phyloP scores from a whole-genome alignment of 1,140 invertebrate genomes.

The Ylistrum balloti region DNA sequence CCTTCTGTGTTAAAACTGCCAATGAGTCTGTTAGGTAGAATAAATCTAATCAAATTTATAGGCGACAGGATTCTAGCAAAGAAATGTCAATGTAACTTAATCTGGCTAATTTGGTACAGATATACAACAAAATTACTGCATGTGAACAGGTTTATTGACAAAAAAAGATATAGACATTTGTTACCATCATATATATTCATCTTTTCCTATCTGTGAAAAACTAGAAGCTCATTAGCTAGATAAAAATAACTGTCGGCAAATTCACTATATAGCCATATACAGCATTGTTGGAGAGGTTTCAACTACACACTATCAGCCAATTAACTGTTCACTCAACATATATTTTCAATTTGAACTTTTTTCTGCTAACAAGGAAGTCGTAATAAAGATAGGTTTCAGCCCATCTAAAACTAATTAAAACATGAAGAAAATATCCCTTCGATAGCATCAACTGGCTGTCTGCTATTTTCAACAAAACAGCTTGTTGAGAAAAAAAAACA shows the following conservation, averaged over 20 bases:
- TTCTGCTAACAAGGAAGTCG: neutral
- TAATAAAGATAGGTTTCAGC: constrained; percentile 29
- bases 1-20: neutral
- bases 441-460: neutral
- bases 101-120: neutral
- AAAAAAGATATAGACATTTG: neutral
- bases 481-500: neutral
- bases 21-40: neutral
- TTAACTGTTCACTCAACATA: neutral
- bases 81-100: neutral
- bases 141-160: neutral
- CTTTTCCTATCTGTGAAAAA: neutral
- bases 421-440: neutral
- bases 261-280: neutral
- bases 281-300: neutral
- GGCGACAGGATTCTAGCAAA: neutral
- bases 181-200: neutral
- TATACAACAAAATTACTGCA: neutral
- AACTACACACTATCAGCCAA: neutral
- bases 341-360: neutral
- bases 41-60: neutral
- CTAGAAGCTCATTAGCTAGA: neutral
- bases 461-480: neutral
- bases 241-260: neutral
- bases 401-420: neutral